These are phyloP conservation scores for Achatina immaculata DNA, from an alignment of 1,140 invertebrate species.

Conservation along the genomic window DNA sequence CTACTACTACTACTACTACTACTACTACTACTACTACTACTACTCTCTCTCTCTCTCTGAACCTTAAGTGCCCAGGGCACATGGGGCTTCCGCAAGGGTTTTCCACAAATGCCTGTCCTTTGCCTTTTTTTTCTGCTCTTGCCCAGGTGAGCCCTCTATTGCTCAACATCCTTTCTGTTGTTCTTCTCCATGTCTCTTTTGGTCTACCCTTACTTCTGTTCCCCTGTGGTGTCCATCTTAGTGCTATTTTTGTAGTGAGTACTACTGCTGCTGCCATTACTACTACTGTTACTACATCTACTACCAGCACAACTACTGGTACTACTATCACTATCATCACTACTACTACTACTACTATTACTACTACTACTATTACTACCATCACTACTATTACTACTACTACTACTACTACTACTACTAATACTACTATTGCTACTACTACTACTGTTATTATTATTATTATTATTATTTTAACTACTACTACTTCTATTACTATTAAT, in stretches of 20 bases:
- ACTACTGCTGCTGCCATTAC: neutral
- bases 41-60: too few relatives aligned
- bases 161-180: too few relatives aligned
- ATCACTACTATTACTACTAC: neutral
- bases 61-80: too few relatives aligned
- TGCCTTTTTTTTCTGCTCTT: too few relatives aligned
- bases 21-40: slow-evolving; percentile 5
- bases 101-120: too few relatives aligned
- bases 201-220: too few relatives aligned
- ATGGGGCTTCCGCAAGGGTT: too few relatives aligned
- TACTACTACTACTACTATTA: neutral
- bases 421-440: neutral
- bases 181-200: too few relatives aligned
- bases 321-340: neutral
- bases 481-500: neutral
- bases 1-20: slow-evolving; percentile 9
- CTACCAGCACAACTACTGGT: neutral
- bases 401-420: slow-evolving; percentile 6
- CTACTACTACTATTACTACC: slow-evolving; percentile 1
- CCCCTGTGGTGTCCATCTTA: too few relatives aligned
- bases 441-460: neutral
- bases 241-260: too few relatives aligned
- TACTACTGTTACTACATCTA: neutral
- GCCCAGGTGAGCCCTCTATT: too few relatives aligned
- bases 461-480: neutral